Evolutionary conservation across 2,888 invertebrate genomes (phyloP).

Genomic region (Acleris sparsana): DNA sequence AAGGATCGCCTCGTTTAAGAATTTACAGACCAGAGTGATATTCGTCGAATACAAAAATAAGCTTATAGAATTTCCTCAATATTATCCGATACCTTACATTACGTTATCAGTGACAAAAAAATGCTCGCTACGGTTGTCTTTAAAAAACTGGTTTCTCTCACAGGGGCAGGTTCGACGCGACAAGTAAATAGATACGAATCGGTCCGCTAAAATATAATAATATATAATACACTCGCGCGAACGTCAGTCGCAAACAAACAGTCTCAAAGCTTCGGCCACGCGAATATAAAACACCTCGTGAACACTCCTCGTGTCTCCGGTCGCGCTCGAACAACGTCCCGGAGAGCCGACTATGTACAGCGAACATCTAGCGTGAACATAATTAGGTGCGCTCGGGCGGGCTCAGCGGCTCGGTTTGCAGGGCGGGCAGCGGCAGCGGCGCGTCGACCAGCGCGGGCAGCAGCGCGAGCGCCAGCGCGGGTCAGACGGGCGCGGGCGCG

Average conservation of each 20-base stretch:
- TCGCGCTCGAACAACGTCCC: slow-evolving; percentile 67
- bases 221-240: slow-evolving; percentile 67
- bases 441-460: slow-evolving; percentile 78
- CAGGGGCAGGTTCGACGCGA: slow-evolving; percentile 63
- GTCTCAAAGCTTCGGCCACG: slow-evolving; percentile 78
- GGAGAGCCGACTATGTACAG: slow-evolving; percentile 57
- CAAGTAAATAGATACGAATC: slow-evolving; percentile 59
- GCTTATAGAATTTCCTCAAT: slow-evolving; percentile 80
- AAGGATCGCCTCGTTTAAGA: slow-evolving; percentile 63
- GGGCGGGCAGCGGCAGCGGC: slow-evolving; percentile 79
- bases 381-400: slow-evolving; percentile 78
- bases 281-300: slow-evolving; percentile 76
- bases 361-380: slow-evolving; percentile 72
- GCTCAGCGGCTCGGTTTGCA: slow-evolving; percentile 81
- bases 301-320: slow-evolving; percentile 70
- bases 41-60: slow-evolving; percentile 82
- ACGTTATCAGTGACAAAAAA: slow-evolving; percentile 76
- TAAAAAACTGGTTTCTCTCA: slow-evolving; percentile 63
- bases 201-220: slow-evolving; percentile 49
- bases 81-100: slow-evolving; percentile 77
- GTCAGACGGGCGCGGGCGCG: slow-evolving; percentile 87
- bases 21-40: slow-evolving; percentile 77
- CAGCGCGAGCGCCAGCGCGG: slow-evolving; percentile 81
- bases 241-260: slow-evolving; percentile 78
- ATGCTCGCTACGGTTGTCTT: slow-evolving; percentile 71